phyloP scores from a whole-genome alignment of 1,140 invertebrate genomes.

The Rhizoglyphus robini region DNA sequence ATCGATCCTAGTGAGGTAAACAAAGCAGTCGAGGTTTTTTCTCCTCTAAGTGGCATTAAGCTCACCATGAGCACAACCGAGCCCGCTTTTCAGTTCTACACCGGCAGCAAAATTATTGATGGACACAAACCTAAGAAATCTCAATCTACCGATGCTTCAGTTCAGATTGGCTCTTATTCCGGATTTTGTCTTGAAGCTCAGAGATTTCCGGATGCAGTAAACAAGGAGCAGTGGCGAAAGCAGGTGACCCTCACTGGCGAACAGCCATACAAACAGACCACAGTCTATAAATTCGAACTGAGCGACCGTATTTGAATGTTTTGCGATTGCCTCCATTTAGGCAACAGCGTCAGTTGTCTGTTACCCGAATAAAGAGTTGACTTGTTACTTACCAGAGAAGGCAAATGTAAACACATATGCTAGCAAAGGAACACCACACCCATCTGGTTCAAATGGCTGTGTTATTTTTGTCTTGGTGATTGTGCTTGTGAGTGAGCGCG shows the following conservation, averaged over 20 bases:
- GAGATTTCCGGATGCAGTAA: constrained; percentile 76
- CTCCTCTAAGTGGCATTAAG: constrained; percentile 51
- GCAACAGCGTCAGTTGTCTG: no score
- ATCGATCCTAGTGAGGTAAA: not conserved
- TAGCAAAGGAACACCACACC: no score
- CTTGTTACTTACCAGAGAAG: no score
- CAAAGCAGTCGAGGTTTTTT: constrained; percentile 40
- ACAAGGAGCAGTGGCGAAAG: constrained; percentile 40
- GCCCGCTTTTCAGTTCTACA: constrained; percentile 81
- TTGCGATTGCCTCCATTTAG: no score
- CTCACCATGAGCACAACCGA: constrained; percentile 68
- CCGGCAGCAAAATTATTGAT: constrained; percentile 51
- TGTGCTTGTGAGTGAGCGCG: no score
- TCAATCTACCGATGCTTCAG: not conserved
- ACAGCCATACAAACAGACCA: constrained; percentile 79
- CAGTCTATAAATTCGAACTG: constrained; percentile 20
- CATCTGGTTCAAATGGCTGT: no score
- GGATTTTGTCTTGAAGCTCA: constrained; percentile 82
- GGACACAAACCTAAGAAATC: constrained; percentile 38
- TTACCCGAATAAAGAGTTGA: no score
- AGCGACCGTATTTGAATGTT: no score
- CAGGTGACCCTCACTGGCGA: constrained; percentile 47
- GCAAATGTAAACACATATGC: no score
- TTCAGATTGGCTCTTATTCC: constrained; percentile 40
- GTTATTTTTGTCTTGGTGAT: no score